phyloP scores from a whole-genome alignment of 2,888 invertebrate species.

The Euspilapteryx auroguttella region DNA sequence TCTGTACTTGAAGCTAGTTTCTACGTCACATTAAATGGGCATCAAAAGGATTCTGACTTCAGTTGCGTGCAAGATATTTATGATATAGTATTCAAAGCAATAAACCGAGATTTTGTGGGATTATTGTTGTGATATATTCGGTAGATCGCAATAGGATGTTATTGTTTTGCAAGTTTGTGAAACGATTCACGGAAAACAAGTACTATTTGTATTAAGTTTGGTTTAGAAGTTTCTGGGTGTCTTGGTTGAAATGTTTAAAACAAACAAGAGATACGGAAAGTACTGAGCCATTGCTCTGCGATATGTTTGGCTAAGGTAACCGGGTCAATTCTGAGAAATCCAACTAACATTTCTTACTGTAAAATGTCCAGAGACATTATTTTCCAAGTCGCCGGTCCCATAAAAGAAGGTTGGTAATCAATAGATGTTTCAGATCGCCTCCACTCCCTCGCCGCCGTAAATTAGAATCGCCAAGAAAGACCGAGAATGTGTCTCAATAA shows the following conservation, averaged over 20 bases:
- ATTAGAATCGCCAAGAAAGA: slow-evolving; percentile 20
- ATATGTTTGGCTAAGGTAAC: too few relatives aligned
- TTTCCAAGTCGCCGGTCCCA: too few relatives aligned
- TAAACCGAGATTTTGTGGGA: slow-evolving; percentile 2
- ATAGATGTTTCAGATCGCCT: slow-evolving; percentile 13
- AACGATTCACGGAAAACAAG: too few relatives aligned
- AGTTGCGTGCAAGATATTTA: slow-evolving; percentile 20
- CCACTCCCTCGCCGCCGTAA: slow-evolving; percentile 14
- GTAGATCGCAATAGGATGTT: neutral
- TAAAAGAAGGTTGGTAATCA: slow-evolving; percentile 9
- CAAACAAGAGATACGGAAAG: too few relatives aligned
- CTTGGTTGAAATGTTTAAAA: too few relatives aligned
- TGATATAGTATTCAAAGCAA: slow-evolving; percentile 11
- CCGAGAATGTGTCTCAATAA: slow-evolving; percentile 27
- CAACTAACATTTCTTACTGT: too few relatives aligned
- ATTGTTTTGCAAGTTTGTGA: too few relatives aligned
- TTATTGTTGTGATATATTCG: slow-evolving; percentile 2
- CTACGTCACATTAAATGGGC: slow-evolving; percentile 49
- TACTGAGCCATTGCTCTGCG: too few relatives aligned
- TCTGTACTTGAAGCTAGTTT: slow-evolving; percentile 40
- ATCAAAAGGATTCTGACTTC: slow-evolving; percentile 34
- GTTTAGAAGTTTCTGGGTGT: too few relatives aligned
- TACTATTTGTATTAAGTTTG: too few relatives aligned
- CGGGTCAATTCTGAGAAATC: too few relatives aligned
- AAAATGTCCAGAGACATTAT: too few relatives aligned